These are phyloP conservation scores for Scolopax mira DNA, from an alignment of 2,113 vertebrate genomes.

Conservation along the genomic window DNA sequence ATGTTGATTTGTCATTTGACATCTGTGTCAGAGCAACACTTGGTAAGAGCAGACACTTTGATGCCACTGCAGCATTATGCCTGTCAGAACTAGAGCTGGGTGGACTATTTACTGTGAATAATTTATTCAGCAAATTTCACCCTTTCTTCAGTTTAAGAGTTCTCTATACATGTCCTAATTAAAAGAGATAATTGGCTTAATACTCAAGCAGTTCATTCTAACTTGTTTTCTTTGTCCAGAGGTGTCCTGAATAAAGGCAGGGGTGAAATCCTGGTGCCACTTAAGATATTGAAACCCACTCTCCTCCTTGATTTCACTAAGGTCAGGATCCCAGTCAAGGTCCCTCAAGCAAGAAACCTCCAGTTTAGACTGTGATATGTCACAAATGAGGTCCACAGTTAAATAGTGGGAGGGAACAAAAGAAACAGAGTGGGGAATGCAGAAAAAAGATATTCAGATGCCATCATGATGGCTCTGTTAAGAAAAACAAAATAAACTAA, in stretches of 20 bases:
- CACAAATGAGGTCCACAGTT: not conserved
- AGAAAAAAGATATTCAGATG: not conserved
- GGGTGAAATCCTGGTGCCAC: conserved; percentile 9
- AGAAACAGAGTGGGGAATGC: accelerated
- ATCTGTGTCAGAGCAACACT: conserved; percentile 49
- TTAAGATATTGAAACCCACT: conserved; percentile 19
- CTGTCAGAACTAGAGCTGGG: not conserved
- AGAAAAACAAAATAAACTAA: not conserved
- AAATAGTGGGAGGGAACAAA: not conserved
- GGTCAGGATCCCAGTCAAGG: conserved; percentile 31
- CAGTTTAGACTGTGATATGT: not conserved
- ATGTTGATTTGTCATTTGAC: conserved; percentile 54
- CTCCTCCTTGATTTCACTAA: not conserved
- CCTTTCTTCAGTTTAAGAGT: conserved; percentile 28
- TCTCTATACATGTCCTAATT: conserved; percentile 33
- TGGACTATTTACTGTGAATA: conserved; percentile 17
- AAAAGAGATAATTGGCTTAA: conserved; percentile 59
- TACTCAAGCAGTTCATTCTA: conserved; percentile 30
- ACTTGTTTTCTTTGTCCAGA: conserved; percentile 19
- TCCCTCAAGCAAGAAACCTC: not conserved
- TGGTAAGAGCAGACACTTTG: conserved; percentile 39
- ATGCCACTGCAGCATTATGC: conserved; percentile 39
- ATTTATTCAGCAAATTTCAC: conserved; percentile 49
- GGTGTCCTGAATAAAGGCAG: not conserved
- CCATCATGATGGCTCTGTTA: not conserved